phyloP scores from a whole-genome alignment of 92 coral and sea anemone species.

The Blastomussa wellsi region DNA sequence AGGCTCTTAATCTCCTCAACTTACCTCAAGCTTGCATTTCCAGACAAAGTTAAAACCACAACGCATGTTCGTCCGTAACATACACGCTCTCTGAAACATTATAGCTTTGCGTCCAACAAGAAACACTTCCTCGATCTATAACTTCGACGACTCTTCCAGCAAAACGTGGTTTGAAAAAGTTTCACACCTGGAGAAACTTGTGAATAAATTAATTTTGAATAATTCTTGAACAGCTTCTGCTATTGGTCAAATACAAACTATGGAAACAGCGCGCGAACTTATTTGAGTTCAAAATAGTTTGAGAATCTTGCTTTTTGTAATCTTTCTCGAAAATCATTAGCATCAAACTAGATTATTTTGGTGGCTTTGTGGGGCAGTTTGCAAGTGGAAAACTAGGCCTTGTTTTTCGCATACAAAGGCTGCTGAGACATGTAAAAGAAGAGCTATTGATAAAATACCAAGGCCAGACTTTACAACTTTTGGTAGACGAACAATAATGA shows the following conservation, averaged over 20 bases:
- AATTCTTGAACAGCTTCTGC: background rate
- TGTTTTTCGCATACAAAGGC: too few relatives aligned
- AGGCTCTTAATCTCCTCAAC: too few relatives aligned
- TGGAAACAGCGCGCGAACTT: background rate
- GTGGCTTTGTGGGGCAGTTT: too few relatives aligned
- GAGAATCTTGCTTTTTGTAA: background rate
- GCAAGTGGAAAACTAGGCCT: too few relatives aligned
- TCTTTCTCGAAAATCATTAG: too few relatives aligned
- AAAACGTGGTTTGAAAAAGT: background rate
- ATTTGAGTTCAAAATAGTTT: background rate
- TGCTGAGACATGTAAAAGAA: too few relatives aligned
- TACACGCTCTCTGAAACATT: background rate
- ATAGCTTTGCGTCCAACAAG: too few relatives aligned
- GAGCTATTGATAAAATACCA: too few relatives aligned
- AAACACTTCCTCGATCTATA: background rate
- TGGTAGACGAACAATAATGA: too few relatives aligned
- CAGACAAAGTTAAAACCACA: background rate
- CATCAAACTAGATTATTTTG: too few relatives aligned
- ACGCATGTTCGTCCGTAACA: background rate
- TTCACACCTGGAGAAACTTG: background rate
- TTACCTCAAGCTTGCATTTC: background rate
- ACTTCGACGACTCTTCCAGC: background rate
- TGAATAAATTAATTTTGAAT: conserved; percentile 1
- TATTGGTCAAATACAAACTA: background rate
- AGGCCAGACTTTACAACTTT: too few relatives aligned